Percentiles rank a stretch among this genome's conserved stretches.
These are phyloP conservation scores for Tanypteryx hageni DNA, from an alignment of 2,888 invertebrate species.

Conservation along the genomic window DNA sequence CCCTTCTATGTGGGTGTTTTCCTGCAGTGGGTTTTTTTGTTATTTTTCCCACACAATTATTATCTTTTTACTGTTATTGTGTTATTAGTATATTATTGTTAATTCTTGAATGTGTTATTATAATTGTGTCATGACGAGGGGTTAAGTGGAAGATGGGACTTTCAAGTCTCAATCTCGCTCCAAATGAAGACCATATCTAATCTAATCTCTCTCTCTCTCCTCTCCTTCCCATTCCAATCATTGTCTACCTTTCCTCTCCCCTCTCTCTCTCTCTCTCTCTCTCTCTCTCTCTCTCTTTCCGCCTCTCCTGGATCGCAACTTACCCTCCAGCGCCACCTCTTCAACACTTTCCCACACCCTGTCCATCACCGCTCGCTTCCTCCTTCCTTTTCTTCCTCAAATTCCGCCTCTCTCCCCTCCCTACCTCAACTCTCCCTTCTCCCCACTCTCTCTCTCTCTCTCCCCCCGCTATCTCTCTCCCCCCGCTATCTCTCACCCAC, in stretches of 20 bases:
- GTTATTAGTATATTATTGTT: too few relatives aligned
- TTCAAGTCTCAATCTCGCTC: too few relatives aligned
- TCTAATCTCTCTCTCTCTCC: conserved; percentile 68
- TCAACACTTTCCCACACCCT: background rate
- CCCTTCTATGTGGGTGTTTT: too few relatives aligned
- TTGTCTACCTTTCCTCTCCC: background rate
- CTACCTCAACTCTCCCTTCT: background rate
- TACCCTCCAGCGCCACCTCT: background rate
- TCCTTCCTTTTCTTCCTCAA: background rate
- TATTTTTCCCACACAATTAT: background rate
- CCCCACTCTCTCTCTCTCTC: too few relatives aligned
- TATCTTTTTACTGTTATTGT: too few relatives aligned
- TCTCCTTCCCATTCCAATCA: background rate
- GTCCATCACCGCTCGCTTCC: too few relatives aligned
- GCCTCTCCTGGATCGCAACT: background rate
- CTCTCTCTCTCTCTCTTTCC: background rate
- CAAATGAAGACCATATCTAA: too few relatives aligned
- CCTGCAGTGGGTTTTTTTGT: too few relatives aligned
- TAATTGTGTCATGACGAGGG: too few relatives aligned
- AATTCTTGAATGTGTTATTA: too few relatives aligned
- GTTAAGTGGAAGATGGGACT: too few relatives aligned
- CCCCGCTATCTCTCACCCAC: background rate
- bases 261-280: background rate
- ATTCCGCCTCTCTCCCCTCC: background rate
- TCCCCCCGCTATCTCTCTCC: background rate